Evolutionary conservation across 2,888 invertebrate genomes (phyloP).

Genomic region (Masnerella sp.): DNA sequence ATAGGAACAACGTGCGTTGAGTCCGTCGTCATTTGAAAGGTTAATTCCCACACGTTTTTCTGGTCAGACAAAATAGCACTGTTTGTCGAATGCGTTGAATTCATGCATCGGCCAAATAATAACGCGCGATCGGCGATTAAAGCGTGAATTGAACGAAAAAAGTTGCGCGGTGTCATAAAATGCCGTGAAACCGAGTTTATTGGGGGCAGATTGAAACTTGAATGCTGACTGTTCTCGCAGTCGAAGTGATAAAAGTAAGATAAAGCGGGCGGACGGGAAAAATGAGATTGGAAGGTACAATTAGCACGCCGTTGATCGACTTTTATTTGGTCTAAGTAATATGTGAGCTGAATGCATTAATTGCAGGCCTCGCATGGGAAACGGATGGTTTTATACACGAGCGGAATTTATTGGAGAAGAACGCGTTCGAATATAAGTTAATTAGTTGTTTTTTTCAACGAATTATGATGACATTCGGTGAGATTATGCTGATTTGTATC

Average conservation of each 20-base stretch:
- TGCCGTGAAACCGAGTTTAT: slow-evolving; percentile 1
- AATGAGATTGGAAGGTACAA: slow-evolving; percentile 26
- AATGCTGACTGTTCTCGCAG: slow-evolving; percentile 13
- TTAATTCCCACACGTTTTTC: slow-evolving; percentile 39
- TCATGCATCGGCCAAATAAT: slow-evolving; percentile 18
- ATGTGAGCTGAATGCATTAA: slow-evolving; percentile 35
- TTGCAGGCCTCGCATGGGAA: slow-evolving; percentile 25
- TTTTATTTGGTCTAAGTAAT: slow-evolving; percentile 32
- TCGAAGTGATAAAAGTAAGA: slow-evolving; percentile 27
- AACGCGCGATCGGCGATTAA: slow-evolving; percentile 6
- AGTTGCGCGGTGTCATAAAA: slow-evolving; percentile 2
- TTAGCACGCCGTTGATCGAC: slow-evolving; percentile 39
- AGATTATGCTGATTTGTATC: slow-evolving; percentile 35
- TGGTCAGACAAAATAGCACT: slow-evolving; percentile 1
- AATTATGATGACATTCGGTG: slow-evolving; percentile 25
- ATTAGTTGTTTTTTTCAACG: slow-evolving; percentile 18
- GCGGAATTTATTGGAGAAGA: slow-evolving; percentile 15
- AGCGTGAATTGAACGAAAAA: neutral
- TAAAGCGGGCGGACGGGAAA: slow-evolving; percentile 17
- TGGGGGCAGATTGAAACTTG: slow-evolving; percentile 16
- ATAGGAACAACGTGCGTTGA: too few species aligned
- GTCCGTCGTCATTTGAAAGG: slow-evolving; percentile 1
- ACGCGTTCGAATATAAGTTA: slow-evolving; percentile 32
- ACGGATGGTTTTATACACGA: slow-evolving; percentile 14
- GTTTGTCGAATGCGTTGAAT: neutral